Conservation (phyloP, 2,888 invertebrate genomes). For the Athrips mouffetella region DNA sequence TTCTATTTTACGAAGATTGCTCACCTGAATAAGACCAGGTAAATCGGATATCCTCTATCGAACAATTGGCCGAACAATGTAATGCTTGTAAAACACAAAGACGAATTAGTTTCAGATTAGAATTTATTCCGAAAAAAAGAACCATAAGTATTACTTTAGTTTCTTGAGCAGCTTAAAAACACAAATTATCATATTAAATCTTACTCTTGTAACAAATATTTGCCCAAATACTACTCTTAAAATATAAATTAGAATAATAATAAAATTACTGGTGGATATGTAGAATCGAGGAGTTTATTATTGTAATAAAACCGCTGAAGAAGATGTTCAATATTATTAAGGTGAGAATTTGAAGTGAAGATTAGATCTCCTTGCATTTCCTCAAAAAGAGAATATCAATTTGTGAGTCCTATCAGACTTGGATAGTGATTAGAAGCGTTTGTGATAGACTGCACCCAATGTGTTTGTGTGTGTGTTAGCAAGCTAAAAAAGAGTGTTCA, state of each 20-base stretch:
- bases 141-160: not conserved
- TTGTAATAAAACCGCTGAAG: not conserved
- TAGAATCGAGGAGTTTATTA: conserved; percentile 3
- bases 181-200: not conserved
- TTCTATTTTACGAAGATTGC: conserved; percentile 28
- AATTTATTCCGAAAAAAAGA: too few relatives aligned
- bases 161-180: conserved; percentile 3
- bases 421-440: conserved; percentile 51
- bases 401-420: conserved; percentile 26
- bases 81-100: too few relatives aligned
- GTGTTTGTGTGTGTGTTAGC: conserved; percentile 26
- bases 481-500: conserved; percentile 7
- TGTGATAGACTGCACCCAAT: conserved; percentile 55
- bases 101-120: too few relatives aligned
- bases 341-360: not conserved
- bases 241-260: not conserved
- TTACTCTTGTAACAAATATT: not conserved
- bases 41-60: conserved; percentile 28
- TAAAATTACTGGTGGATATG: not conserved
- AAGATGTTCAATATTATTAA: conserved; percentile 2
- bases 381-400: conserved; percentile 15
- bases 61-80: too few relatives aligned
- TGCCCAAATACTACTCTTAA: not conserved
- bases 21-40: conserved; percentile 40
- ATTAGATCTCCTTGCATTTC: conserved; percentile 41